Percentiles rank a stretch among this genome's conserved stretches.
phyloP scores from a whole-genome alignment of 2,113 vertebrate genomes.

The cattle (Bos taurus) region ARS-UCD2.0 NC_037334.1:93359001-93359500 shows the following conservation, averaged over 20 bases:
- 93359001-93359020: not conserved
- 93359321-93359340: not conserved
- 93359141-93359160: not conserved
- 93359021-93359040: not conserved
- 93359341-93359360: not conserved
- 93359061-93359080: not conserved
- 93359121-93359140: not conserved
- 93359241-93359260: not conserved
- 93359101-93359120: not conserved
- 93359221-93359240: not conserved
- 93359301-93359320: constrained; percentile 25
- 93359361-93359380: not conserved
- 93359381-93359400: constrained; percentile 2
- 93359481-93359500: not conserved
- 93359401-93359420: not conserved
- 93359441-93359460: constrained; percentile 20
- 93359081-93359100: constrained; percentile 26
- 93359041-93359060: not conserved
- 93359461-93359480: constrained; percentile 1
- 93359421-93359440: constrained; percentile 19
- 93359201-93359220: constrained; percentile 32
- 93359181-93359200: not conserved
- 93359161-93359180: not conserved
- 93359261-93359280: not conserved
- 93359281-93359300: not conserved